Evolutionary conservation across 1,140 invertebrate species (phyloP).

Genomic region (Odontomachus brunneus): DNA sequence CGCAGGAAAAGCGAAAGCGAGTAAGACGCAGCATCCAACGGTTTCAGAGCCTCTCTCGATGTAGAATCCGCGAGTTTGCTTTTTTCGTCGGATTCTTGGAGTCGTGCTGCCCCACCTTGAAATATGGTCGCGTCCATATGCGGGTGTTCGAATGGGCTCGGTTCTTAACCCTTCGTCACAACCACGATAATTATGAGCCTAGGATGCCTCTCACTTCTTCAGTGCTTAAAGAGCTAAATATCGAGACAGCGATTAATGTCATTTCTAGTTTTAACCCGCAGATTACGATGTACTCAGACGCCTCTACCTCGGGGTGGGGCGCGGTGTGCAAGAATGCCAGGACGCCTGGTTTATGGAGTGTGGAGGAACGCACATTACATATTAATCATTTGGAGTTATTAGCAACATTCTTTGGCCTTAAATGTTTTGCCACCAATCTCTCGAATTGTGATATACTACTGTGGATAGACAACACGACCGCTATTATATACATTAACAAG

Average conservation of each 20-base stretch:
- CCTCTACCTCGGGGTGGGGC: conserved; percentile 43
- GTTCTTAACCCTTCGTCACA: too few relatives aligned
- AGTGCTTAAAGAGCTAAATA: conserved; percentile 57
- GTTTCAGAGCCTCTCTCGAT: too few relatives aligned
- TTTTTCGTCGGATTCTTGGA: too few relatives aligned
- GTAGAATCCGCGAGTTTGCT: too few relatives aligned
- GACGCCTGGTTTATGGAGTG: conserved; percentile 11
- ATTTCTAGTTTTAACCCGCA: not conserved
- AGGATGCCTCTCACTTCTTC: too few relatives aligned
- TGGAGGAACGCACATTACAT: not conserved
- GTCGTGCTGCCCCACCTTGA: too few relatives aligned
- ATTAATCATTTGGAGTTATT: conserved; percentile 56
- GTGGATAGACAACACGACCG: conserved; percentile 58
- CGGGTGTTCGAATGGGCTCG: too few relatives aligned
- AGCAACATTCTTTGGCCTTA: conserved; percentile 28
- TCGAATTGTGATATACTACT: conserved; percentile 71
- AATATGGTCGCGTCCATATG: too few relatives aligned
- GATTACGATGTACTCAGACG: conserved; percentile 45
- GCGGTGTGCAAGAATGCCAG: not conserved
- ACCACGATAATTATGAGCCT: too few relatives aligned
- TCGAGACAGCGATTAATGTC: conserved; percentile 68
- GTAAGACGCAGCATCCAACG: too few relatives aligned
- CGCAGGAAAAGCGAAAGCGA: not conserved
- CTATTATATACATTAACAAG: conserved; percentile 52
- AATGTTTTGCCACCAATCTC: conserved; percentile 12